Evolutionary conservation across 2,797 vertebrate species (phyloP), one percentile per base, ranked within the genome.

Genomic region (Catostomus latipinnis): DNA sequence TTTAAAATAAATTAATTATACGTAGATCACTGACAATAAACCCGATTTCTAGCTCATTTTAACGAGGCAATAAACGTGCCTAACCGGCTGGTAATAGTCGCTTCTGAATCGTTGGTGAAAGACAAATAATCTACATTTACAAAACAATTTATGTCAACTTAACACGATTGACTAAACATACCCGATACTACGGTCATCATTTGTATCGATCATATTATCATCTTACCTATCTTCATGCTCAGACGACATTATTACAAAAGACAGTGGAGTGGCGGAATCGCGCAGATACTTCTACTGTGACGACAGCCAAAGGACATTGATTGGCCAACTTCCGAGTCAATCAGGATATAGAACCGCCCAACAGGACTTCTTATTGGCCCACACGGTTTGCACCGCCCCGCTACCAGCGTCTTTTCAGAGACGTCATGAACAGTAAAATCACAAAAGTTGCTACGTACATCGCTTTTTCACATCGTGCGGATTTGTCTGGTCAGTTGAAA

Each of bases 191-290:
- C 2, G 1, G 1, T 1, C 0, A 54, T 0, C 1, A 22, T 1
- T 46, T 46, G 6, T 0, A 18, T 6, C 12, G 4, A 56, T 4
- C 10, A 67, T 66, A 65, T 65, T 34, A 34, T 5, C 53, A 8
- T 5, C 93, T 93, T 88, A 94, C 94, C 94, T 94, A 87, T 94
- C 92, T 76, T 94, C 94, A 92, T 92, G 92, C 88, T 94, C 90
- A 82, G 94, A 93, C 91, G 94, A 94, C 94, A 95, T 95, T 92
- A 91, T 94, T 89, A 90, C 93, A 94, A 94, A 93, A 92, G 91
- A 91, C 91, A 91, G 92, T 80, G 84, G 80, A 84, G 88, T 81
- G 89, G 90, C 88, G 91, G 89, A 92, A 91, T 92, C 89, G 86
- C 88, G 80, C 92, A 90, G 93, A 93, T 94, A 93, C 84, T 87